Percentiles rank a stretch among this genome's conserved stretches.
Conservation (phyloP, 1,140 invertebrate species). For the Sycophila sp. region DNA sequence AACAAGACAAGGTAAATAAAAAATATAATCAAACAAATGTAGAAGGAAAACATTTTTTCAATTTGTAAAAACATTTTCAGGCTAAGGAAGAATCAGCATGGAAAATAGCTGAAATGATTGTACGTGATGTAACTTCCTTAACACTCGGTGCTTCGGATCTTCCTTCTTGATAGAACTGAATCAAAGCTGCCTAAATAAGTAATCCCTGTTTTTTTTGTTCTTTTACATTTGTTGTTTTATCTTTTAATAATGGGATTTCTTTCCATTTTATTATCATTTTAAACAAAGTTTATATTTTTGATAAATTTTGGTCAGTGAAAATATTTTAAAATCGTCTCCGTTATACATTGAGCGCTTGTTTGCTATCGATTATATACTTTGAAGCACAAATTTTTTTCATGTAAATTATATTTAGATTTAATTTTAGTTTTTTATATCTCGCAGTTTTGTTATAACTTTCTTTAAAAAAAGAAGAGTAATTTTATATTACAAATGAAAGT, state of each 20-base stretch:
- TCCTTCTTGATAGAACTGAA: constrained; percentile 53
- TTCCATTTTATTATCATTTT: neutral
- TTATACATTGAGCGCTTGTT: neutral
- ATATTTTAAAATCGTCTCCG: neutral
- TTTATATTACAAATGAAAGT: constrained; percentile 8
- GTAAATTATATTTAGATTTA: constrained; percentile 1
- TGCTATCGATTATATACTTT: neutral
- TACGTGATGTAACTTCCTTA: constrained; percentile 89
- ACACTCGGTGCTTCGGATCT: constrained; percentile 71
- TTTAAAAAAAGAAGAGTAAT: constrained; percentile 1
- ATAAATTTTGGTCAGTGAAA: constrained; percentile 3
- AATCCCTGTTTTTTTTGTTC: too few species aligned
- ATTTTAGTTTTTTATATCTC: constrained; percentile 18
- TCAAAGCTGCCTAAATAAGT: constrained; percentile 23
- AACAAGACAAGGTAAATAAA: constrained; percentile 76
- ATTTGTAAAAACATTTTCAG: constrained; percentile 55
- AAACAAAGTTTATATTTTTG: constrained; percentile 9
- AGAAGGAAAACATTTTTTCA: constrained; percentile 3
- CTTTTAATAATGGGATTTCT: neutral
- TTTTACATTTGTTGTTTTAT: too few species aligned
- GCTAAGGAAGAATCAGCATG: constrained; percentile 93
- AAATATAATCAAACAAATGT: constrained; percentile 9
- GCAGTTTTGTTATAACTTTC: constrained; percentile 21
- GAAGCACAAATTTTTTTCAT: constrained; percentile 13
- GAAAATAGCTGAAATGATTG: constrained; percentile 94